A percentile compares a stretch with the other conserved stretches of the same genome.
Conservation (phyloP, 2,113 vertebrate genomes). For the Pristiophorus japonicus region DNA sequence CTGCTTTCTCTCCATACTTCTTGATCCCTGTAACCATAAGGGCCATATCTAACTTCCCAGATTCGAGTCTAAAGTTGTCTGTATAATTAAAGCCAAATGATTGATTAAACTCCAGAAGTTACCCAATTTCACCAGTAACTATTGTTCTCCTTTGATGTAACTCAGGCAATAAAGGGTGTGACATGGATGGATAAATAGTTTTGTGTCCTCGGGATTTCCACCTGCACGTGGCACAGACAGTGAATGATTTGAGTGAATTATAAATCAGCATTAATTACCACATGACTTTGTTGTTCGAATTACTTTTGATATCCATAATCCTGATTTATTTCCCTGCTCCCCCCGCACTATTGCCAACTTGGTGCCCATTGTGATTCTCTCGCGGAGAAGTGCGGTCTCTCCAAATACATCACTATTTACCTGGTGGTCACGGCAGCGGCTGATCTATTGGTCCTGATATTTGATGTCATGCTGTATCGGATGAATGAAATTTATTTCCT, state of each 20-base stretch:
- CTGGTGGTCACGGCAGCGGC: not conserved
- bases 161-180: not conserved
- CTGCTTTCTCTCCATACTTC: too few species aligned
- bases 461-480: not conserved
- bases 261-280: not conserved
- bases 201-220: not conserved
- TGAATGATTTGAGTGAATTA: not conserved
- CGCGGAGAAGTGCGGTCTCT: not conserved
- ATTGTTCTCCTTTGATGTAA: not conserved
- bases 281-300: not conserved
- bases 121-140: too few species aligned
- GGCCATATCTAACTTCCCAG: too few species aligned
- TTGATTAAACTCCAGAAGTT: too few species aligned
- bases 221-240: not conserved
- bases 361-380: not conserved
- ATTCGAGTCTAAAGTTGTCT: too few species aligned
- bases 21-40: too few species aligned
- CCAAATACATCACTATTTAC: not conserved
- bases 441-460: not conserved
- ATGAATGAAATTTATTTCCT: not conserved
- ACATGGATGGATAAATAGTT: not conserved
- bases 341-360: not conserved
- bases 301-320: not conserved
- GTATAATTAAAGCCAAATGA: too few species aligned
- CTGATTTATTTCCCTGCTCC: not conserved